Evolutionary conservation across 2,113 vertebrate genomes (phyloP).

Genomic region (Bucco capensis): DNA sequence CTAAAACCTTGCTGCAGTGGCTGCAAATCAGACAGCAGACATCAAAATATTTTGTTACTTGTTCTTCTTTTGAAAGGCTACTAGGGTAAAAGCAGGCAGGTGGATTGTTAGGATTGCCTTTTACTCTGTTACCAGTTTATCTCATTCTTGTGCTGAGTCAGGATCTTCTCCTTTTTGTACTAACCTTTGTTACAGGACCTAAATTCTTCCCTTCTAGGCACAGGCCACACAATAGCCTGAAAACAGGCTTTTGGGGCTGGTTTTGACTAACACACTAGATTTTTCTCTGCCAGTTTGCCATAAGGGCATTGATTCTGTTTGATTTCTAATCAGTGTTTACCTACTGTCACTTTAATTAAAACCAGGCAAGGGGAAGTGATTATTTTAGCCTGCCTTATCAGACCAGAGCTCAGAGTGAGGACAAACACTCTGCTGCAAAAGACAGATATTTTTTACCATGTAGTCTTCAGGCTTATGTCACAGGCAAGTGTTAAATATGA

Average conservation of each 20-base stretch:
- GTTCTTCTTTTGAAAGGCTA: not conserved
- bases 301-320: constrained; percentile 23
- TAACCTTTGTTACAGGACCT: not conserved
- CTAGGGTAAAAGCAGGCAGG: not conserved
- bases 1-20: not conserved
- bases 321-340: constrained; percentile 34
- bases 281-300: not conserved
- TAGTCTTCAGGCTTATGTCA: constrained; percentile 21
- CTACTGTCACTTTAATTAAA: constrained; percentile 53
- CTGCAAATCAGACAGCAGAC: not conserved
- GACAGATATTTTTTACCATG: not conserved
- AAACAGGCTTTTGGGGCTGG: not conserved
- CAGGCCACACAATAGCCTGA: fast-evolving
- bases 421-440: not conserved
- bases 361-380: constrained; percentile 13
- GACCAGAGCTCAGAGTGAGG: not conserved
- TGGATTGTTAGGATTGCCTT: not conserved
- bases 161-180: not conserved
- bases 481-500: not conserved
- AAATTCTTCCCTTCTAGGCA: not conserved
- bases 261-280: not conserved
- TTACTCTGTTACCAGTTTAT: not conserved
- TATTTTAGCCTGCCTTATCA: constrained; percentile 51
- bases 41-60: not conserved
- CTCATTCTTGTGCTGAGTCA: not conserved